Percentiles rank a stretch among this genome's conserved stretches.
Evolutionary conservation across 2,113 vertebrate species (phyloP).

Genomic region (Anguilla japonica): DNA sequence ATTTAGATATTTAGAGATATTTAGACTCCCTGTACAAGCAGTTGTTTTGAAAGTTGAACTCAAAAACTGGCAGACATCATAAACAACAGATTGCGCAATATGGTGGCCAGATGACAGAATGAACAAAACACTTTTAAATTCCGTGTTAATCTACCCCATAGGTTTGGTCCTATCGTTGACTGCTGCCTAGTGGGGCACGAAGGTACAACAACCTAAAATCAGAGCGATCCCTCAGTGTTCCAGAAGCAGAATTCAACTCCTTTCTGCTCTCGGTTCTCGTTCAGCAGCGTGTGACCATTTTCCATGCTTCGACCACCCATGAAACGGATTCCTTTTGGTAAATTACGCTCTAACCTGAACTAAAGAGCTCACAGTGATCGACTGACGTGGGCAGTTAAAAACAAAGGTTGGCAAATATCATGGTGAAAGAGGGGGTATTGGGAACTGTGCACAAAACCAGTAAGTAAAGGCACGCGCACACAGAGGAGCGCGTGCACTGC

Average conservation of each 20-base stretch:
- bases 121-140: not conserved
- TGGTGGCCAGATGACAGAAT: not conserved
- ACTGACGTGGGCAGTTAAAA: not conserved
- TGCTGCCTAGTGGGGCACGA: slow-evolving; percentile 45
- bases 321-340: not conserved
- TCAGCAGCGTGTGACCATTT: no score
- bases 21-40: not conserved
- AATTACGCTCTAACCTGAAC: not conserved
- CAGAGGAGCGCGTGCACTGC: no score
- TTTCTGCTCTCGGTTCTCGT: no score
- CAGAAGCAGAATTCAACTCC: not conserved
- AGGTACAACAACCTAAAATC: not conserved
- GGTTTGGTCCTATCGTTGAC: not conserved
- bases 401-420: not conserved
- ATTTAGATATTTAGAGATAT: not conserved
- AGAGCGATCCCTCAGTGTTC: not conserved
- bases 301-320: not conserved
- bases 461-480: no score
- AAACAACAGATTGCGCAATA: not conserved
- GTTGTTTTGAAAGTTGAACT: not conserved
- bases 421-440: no score
- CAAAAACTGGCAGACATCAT: not conserved
- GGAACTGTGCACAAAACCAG: no score
- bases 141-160: not conserved
- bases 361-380: not conserved